These are phyloP conservation scores for Tryphoninae sp. DNA, from an alignment of 2,888 invertebrate genomes.

Conservation along the genomic window DNA sequence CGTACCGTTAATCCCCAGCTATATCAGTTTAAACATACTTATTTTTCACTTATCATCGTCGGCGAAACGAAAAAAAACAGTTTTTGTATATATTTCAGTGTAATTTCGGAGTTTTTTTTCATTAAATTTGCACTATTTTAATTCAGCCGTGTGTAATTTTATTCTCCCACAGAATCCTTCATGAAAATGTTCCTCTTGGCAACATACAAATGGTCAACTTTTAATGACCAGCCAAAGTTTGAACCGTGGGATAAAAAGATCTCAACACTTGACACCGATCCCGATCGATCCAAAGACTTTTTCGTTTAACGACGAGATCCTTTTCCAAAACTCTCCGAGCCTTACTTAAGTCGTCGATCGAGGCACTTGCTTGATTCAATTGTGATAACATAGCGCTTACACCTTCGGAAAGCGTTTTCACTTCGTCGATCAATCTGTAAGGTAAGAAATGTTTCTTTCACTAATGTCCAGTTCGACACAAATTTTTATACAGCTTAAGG, in stretches of 20 bases:
- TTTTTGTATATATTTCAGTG: conserved; percentile 73
- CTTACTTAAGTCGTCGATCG: conserved; percentile 72
- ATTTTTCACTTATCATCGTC: conserved; percentile 71
- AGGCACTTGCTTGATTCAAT: conserved; percentile 76
- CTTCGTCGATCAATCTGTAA: conserved; percentile 76
- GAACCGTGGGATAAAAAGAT: conserved; percentile 79
- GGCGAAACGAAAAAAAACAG: conserved; percentile 65
- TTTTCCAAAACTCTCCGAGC: conserved; percentile 76
- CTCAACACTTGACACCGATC: conserved; percentile 77
- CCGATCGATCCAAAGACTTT: conserved; percentile 79
- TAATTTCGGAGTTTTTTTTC: conserved; percentile 71
- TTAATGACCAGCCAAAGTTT: conserved; percentile 75
- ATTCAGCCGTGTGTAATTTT: conserved; percentile 51
- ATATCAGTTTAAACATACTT: conserved; percentile 66
- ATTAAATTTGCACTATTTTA: conserved; percentile 77
- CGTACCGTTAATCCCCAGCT: conserved; percentile 60
- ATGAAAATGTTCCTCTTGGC: neutral
- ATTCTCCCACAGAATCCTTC: conserved; percentile 11
- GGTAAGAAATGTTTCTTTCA: neutral
- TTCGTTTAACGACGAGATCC: conserved; percentile 80
- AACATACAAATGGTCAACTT: neutral
- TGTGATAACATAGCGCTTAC: conserved; percentile 74
- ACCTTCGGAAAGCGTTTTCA: conserved; percentile 73
- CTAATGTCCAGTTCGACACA: no score
- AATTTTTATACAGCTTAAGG: no score